Evolutionary conservation across 2,113 vertebrate genomes (phyloP), one percentile per base, ranked within the genome.

Genomic region (Todiramphus saurophagus): DNA sequence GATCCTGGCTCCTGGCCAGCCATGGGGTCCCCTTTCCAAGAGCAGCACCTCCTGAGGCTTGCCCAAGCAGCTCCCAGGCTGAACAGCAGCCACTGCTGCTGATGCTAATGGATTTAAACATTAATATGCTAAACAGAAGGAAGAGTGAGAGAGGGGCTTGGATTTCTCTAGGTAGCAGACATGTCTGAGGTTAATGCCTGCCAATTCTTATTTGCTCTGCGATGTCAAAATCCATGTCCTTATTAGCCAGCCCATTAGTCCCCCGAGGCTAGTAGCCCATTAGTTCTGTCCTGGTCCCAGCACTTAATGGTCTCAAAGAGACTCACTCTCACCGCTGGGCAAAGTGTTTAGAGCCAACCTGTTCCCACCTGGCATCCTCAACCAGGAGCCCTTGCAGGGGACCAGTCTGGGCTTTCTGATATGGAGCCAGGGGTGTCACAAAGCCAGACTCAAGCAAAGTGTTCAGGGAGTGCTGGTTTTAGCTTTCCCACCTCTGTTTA

Each of bases 91-190:
- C 90, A 44, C 80, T 2, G 13, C 94, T 9, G 86, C 89, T 94
- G 92, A 94, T 70, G 94, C 70, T 96, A 96, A 96, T 96, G 92
- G 96, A 92, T 96, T 97, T 92, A 97, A 96, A 92, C 96, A 87
- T 95, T 95, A 91, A 96, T 91, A 96, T 94, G 96, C 95, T 96
- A 92, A 97, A 96, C 56, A 94, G 92, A 94, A 93, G 0, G 3
- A 43, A 39, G 81, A 96, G 51, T 16, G 76, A 96, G 87, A 93
- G 91, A 78, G 69, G 94, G 95, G 86, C 86, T 96, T 73, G 89
- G 62, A 87, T 94, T 94, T 82, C 95, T 97, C 95, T 91, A 96
- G 83, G 92, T 96, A 97, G 89, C 94, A 95, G 95, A 85, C 92
- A 87, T 85, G 77, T 85, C 94, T 95, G 90, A 96, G 95, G 96